Conservation (phyloP, 2,113 vertebrate species). For the Vombatus ursinus region DNA sequence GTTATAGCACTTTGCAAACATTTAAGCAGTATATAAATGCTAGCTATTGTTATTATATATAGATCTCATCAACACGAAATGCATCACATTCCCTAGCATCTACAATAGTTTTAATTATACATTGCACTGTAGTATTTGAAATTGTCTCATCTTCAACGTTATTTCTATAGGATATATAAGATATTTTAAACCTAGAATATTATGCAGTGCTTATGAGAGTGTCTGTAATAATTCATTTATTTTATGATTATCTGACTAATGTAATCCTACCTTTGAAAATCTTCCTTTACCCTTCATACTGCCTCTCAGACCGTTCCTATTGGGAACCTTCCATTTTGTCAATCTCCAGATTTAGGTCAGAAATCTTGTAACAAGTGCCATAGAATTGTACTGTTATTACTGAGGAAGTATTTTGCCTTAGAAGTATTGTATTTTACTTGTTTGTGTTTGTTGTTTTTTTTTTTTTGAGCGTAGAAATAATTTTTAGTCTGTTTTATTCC, state of each 20-base stretch:
- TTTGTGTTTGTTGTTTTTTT: constrained; percentile 42
- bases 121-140: constrained; percentile 34
- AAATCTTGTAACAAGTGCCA: not conserved
- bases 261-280: constrained; percentile 13
- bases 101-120: not conserved
- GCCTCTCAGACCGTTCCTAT: constrained; percentile 6
- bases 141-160: constrained; percentile 31
- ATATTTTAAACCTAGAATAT: not conserved
- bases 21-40: not conserved
- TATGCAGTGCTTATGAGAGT: not conserved
- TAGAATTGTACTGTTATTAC: constrained; percentile 35
- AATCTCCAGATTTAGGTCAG: not conserved
- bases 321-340: constrained; percentile 22
- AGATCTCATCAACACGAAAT: not conserved
- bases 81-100: not conserved
- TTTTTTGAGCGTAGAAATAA: not conserved
- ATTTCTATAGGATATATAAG: not conserved
- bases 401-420: constrained; percentile 20
- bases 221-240: not conserved
- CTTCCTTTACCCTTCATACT: not conserved
- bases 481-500: not conserved
- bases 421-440: constrained; percentile 41
- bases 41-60: not conserved
- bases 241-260: constrained; percentile 31
- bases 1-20: not conserved